These are phyloP conservation scores for Muscidifurax raptorellus DNA, from an alignment of 1,140 invertebrate genomes.

Conservation along the genomic window DNA sequence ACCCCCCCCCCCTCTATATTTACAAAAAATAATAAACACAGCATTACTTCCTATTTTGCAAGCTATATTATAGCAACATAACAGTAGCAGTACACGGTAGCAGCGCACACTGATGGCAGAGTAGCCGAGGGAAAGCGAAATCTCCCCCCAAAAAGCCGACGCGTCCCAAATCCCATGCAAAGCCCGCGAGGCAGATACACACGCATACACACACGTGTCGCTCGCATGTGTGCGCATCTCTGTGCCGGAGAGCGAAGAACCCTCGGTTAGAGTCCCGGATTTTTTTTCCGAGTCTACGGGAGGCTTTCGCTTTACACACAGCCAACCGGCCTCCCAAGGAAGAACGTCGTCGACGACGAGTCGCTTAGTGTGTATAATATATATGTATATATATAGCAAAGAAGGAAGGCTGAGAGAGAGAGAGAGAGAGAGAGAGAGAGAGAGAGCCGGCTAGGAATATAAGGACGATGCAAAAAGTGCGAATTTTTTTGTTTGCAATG, in stretches of 20 bases:
- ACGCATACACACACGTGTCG: not conserved
- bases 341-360: not conserved
- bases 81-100: not conserved
- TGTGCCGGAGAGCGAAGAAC: not conserved
- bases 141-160: constrained; percentile 39
- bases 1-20: no score
- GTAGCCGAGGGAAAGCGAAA: constrained; percentile 30
- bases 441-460: not conserved
- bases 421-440: not conserved
- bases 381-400: not conserved
- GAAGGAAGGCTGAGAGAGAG: not conserved
- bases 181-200: constrained; percentile 38
- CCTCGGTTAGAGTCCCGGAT: constrained; percentile 32
- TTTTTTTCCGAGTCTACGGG: constrained; percentile 26
- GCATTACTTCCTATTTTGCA: constrained; percentile 3
- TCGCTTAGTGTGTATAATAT: not conserved
- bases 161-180: constrained; percentile 45
- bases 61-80: no score
- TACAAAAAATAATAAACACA: not conserved
- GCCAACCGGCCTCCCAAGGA: not conserved
- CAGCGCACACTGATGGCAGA: not conserved
- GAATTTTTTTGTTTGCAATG: constrained; percentile 14
- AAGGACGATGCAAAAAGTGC: constrained; percentile 25
- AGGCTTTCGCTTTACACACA: not conserved
- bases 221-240: not conserved